A percentile compares a stretch with the other conserved stretches of the same genome.
These are phyloP conservation scores for Ciconia boyciana DNA, from an alignment of 2,113 vertebrate genomes.

Conservation along the genomic window DNA sequence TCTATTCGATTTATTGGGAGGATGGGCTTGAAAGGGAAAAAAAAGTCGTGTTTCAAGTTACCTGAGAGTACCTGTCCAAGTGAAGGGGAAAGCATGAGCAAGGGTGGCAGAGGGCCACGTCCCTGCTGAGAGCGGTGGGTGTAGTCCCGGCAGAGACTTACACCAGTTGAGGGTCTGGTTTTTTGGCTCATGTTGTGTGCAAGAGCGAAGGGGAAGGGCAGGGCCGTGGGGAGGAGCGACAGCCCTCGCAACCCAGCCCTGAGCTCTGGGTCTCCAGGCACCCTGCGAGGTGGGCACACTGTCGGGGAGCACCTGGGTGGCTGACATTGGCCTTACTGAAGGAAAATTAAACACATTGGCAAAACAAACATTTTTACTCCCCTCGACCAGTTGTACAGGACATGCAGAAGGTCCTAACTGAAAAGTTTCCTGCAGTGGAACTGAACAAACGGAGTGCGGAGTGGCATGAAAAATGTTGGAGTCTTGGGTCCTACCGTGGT, in stretches of 20 bases:
- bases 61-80: too few species aligned
- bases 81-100: not conserved
- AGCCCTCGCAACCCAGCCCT: not conserved
- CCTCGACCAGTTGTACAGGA: accelerated
- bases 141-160: not conserved
- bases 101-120: not conserved
- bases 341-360: not conserved
- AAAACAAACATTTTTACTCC: not conserved
- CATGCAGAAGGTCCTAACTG: accelerated
- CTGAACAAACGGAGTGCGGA: not conserved
- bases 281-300: accelerated
- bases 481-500: not conserved
- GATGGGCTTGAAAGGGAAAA: not conserved
- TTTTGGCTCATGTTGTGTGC: not conserved
- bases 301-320: not conserved
- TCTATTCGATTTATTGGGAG: not conserved
- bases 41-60: accelerated
- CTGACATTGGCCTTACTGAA: accelerated
- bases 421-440: not conserved
- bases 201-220: not conserved
- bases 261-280: not conserved
- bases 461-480: not conserved
- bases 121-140: not conserved
- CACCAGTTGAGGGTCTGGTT: not conserved
- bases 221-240: not conserved